Percentiles rank a stretch among this genome's conserved stretches.
Evolutionary conservation across 2,888 invertebrate species (phyloP).

Genomic region (Gisinianus flammeolus): DNA sequence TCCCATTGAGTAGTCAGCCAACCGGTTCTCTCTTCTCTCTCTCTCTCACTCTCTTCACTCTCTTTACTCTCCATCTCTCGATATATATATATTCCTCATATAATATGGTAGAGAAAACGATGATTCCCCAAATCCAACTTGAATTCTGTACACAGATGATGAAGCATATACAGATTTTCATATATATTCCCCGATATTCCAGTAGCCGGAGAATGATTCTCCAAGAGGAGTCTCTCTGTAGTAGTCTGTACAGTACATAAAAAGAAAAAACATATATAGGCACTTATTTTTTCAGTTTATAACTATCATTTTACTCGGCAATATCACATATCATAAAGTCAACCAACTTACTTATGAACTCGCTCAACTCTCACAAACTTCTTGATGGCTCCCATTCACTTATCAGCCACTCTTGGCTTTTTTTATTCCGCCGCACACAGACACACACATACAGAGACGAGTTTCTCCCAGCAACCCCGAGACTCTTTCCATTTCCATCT

Average conservation of each 20-base stretch:
- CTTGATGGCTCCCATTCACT: constrained; percentile 43
- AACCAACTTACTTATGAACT: constrained; percentile 41
- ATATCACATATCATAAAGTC: constrained; percentile 44
- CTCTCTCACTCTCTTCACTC: too few relatives aligned
- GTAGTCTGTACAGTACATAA: background rate
- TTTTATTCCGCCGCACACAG: background rate
- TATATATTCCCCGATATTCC: too few relatives aligned
- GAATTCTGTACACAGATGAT: too few relatives aligned
- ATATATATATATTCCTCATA: too few relatives aligned
- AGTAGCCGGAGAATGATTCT: too few relatives aligned
- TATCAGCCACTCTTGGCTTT: constrained; percentile 41
- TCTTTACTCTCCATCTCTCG: too few relatives aligned
- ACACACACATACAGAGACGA: background rate
- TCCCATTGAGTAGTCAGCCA: too few relatives aligned
- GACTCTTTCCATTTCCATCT: background rate
- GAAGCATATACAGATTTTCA: too few relatives aligned
- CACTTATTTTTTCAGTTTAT: constrained; percentile 10
- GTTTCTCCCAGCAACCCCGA: background rate
- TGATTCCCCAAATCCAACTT: too few relatives aligned
- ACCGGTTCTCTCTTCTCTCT: too few relatives aligned
- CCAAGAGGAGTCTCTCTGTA: too few relatives aligned
- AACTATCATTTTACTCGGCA: constrained; percentile 28
- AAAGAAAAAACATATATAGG: background rate
- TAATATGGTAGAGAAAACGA: too few relatives aligned
- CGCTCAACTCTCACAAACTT: constrained; percentile 31